These are phyloP conservation scores for Brachypalpus laphriformis DNA, from an alignment of 2,888 invertebrate species.

Conservation along the genomic window DNA sequence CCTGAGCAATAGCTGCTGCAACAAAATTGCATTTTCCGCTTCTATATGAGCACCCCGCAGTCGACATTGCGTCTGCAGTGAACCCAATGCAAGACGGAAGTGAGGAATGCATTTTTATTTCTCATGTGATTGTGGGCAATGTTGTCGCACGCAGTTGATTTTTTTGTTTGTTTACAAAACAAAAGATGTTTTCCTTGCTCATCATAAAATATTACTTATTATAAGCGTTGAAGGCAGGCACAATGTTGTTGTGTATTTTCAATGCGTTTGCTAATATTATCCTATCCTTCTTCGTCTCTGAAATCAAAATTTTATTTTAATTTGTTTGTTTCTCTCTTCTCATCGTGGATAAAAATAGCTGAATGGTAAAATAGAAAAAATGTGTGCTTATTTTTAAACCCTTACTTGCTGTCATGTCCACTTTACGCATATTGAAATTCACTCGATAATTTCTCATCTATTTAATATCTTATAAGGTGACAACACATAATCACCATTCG, in stretches of 20 bases:
- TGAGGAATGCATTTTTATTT: conserved; percentile 34
- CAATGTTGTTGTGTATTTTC: not conserved
- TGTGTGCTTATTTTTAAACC: conserved; percentile 48
- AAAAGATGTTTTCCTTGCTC: conserved; percentile 53
- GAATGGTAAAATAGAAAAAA: conserved; percentile 23
- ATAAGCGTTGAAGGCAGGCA: not conserved
- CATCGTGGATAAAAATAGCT: conserved; percentile 46
- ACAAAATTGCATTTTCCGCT: conserved; percentile 16
- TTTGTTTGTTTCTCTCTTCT: conserved; percentile 28
- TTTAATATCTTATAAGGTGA: conserved; percentile 7
- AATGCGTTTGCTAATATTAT: not conserved
- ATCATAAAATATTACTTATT: conserved; percentile 5
- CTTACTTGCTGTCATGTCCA: conserved; percentile 13
- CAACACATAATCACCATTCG: not conserved
- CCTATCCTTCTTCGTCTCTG: not conserved
- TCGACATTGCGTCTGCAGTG: conserved; percentile 58
- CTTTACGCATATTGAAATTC: conserved; percentile 23
- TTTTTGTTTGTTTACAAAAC: conserved; percentile 47
- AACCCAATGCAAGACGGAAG: conserved; percentile 52
- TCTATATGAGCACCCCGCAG: conserved; percentile 16
- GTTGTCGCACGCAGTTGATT: conserved; percentile 26
- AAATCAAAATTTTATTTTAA: conserved; percentile 8
- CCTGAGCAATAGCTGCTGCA: not conserved
- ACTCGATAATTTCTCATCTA: conserved; percentile 21
- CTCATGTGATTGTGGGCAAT: conserved; percentile 31